Conservation (phyloP, 2,113 vertebrate species). For the Epinephelus lanceolatus region DNA sequence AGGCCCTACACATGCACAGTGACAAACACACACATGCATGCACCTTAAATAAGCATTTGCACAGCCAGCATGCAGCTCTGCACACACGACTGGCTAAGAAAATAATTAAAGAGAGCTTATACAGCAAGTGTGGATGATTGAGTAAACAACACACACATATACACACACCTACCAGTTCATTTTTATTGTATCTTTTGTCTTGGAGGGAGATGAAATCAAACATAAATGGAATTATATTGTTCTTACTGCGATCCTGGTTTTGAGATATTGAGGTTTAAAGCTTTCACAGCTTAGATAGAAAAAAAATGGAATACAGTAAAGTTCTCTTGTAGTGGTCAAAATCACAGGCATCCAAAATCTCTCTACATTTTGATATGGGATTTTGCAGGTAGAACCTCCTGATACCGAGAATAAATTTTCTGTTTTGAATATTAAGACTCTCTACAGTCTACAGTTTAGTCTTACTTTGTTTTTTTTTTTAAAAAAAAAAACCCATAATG, state of each 20-base stretch:
- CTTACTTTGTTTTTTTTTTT: background rate
- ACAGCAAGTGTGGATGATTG: constrained; percentile 1
- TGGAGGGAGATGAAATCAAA: background rate
- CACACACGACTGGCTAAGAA: constrained; percentile 66
- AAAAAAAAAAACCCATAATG: background rate
- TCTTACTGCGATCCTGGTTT: background rate
- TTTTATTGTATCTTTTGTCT: background rate
- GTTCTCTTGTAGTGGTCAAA: background rate
- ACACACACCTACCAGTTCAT: constrained; percentile 15
- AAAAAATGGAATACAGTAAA: background rate
- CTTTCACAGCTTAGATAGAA: background rate
- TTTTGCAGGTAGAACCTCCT: background rate
- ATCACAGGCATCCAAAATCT: background rate
- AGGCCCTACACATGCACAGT: background rate
- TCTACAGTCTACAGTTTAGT: background rate
- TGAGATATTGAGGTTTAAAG: background rate
- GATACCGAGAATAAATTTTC: background rate
- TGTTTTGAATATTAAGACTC: background rate
- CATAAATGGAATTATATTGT: background rate
- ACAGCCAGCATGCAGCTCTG: constrained; percentile 65
- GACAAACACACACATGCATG: constrained; percentile 25
- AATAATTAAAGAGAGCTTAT: constrained; percentile 65
- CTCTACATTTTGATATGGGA: background rate
- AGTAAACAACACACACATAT: constrained; percentile 8
- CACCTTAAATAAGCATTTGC: constrained; percentile 6